Evolutionary conservation across 2,113 vertebrate species (phyloP).

Genomic region (Ptyas mucosa): DNA sequence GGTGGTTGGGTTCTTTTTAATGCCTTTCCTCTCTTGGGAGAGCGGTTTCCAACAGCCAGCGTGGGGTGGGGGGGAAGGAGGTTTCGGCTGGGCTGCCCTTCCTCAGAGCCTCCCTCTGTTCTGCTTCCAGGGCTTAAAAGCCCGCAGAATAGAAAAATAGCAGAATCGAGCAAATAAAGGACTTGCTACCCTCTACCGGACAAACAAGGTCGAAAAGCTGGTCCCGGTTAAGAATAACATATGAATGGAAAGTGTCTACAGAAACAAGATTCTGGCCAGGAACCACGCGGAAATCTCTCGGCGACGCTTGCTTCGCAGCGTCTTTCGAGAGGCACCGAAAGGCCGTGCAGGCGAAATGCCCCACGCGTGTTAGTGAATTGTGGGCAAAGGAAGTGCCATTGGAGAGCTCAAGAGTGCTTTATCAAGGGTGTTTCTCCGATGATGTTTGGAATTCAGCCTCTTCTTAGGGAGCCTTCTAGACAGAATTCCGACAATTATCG

Average conservation of each 20-base stretch:
- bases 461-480: not conserved
- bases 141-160: not conserved
- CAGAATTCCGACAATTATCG: not conserved
- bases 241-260: not conserved
- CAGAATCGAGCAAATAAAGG: not conserved
- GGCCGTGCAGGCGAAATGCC: not conserved
- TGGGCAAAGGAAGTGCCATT: not conserved
- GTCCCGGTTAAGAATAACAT: not conserved
- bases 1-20: not conserved
- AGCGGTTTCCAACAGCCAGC: not conserved
- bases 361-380: not conserved
- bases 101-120: constrained; percentile 10
- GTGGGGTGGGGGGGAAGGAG: not conserved
- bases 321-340: not conserved
- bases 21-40: not conserved
- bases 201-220: not conserved
- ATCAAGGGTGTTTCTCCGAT: not conserved
- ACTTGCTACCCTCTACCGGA: constrained; percentile 25
- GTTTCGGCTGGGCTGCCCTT: not conserved
- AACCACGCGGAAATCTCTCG: not conserved
- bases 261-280: not conserved
- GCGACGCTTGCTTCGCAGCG: not conserved
- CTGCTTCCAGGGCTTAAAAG: not conserved
- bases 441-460: not conserved
- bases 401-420: not conserved